phyloP scores from a whole-genome alignment of 2,797 vertebrate species.

The Holocentrus rufus region DNA sequence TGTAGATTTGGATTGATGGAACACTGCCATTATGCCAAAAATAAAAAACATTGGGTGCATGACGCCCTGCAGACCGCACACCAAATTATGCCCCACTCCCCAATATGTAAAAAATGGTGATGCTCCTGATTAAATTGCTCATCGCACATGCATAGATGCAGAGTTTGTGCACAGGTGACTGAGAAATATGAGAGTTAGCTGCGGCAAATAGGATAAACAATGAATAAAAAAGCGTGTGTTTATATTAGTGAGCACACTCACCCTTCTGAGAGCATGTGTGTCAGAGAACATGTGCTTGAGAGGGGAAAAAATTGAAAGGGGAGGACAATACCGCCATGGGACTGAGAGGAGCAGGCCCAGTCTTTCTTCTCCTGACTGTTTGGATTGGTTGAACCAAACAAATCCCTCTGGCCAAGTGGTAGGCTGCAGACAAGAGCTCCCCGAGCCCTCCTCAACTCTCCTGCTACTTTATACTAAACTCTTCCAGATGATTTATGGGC shows the following conservation, averaged over 20 bases:
- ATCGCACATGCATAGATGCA: background rate
- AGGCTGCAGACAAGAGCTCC: slow-evolving; percentile 72
- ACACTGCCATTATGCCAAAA: too few species aligned
- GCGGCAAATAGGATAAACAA: slow-evolving; percentile 37
- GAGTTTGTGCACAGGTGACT: background rate
- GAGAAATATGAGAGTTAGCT: slow-evolving; percentile 22
- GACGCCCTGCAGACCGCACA: too few species aligned
- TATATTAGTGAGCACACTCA: slow-evolving; percentile 28
- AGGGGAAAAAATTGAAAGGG: slow-evolving; percentile 41
- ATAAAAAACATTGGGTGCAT: too few species aligned
- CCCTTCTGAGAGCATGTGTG: slow-evolving; percentile 35
- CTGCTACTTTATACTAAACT: slow-evolving; percentile 85
- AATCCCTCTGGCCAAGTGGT: slow-evolving; percentile 85
- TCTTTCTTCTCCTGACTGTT: slow-evolving; percentile 82
- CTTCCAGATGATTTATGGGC: slow-evolving; percentile 88
- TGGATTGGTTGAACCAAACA: slow-evolving; percentile 85
- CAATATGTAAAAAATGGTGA: too few species aligned
- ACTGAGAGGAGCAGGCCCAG: slow-evolving; percentile 39
- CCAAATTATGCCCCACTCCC: too few species aligned
- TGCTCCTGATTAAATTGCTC: too few species aligned
- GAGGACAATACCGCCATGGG: slow-evolving; percentile 43
- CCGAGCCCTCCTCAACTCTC: slow-evolving; percentile 80
- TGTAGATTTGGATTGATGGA: too few species aligned
- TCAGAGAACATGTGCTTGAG: slow-evolving; percentile 48
- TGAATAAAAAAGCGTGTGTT: slow-evolving; percentile 38